Conservation (phyloP, 2,888 invertebrate species). For the Zele albiditarsus region DNA sequence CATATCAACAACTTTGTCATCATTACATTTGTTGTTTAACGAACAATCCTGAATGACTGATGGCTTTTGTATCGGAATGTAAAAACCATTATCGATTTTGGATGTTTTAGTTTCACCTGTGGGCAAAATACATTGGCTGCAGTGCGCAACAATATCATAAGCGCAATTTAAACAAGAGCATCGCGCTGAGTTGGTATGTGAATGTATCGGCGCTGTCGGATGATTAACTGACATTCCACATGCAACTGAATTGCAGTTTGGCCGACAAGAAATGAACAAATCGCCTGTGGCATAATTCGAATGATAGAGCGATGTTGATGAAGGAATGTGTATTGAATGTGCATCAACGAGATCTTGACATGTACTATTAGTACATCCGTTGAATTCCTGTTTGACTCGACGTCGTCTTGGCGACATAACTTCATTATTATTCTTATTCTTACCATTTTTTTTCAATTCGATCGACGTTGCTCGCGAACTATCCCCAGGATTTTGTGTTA, state of each 20-base stretch:
- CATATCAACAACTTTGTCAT: slow-evolving; percentile 49
- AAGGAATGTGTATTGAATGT: slow-evolving; percentile 58
- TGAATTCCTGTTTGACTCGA: slow-evolving; percentile 49
- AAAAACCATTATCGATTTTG: slow-evolving; percentile 62
- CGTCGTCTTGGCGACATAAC: slow-evolving; percentile 39
- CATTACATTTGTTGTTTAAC: slow-evolving; percentile 39
- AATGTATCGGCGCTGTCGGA: slow-evolving; percentile 45
- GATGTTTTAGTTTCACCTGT: slow-evolving; percentile 54
- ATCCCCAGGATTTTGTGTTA: slow-evolving; percentile 50
- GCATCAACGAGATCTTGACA: slow-evolving; percentile 54
- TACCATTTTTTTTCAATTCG: slow-evolving; percentile 49
- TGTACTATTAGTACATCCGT: slow-evolving; percentile 44
- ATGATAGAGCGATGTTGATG: slow-evolving; percentile 54
- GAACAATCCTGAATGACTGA: slow-evolving; percentile 57
- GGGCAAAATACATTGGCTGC: slow-evolving; percentile 62
- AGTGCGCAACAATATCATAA: slow-evolving; percentile 62
- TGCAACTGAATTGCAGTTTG: slow-evolving; percentile 60
- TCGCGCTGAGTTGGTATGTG: slow-evolving; percentile 53
- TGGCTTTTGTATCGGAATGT: slow-evolving; percentile 58
- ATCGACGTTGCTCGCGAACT: slow-evolving; percentile 24
- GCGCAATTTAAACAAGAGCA: slow-evolving; percentile 62
- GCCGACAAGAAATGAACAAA: slow-evolving; percentile 62
- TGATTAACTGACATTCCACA: slow-evolving; percentile 60
- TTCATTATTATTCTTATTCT: slow-evolving; percentile 45
- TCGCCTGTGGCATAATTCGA: slow-evolving; percentile 58